Percentiles rank a stretch among this genome's conserved stretches.
These are phyloP conservation scores for Agapornis canus DNA, from an alignment of 2,797 vertebrate genomes.

Conservation along the genomic window DNA sequence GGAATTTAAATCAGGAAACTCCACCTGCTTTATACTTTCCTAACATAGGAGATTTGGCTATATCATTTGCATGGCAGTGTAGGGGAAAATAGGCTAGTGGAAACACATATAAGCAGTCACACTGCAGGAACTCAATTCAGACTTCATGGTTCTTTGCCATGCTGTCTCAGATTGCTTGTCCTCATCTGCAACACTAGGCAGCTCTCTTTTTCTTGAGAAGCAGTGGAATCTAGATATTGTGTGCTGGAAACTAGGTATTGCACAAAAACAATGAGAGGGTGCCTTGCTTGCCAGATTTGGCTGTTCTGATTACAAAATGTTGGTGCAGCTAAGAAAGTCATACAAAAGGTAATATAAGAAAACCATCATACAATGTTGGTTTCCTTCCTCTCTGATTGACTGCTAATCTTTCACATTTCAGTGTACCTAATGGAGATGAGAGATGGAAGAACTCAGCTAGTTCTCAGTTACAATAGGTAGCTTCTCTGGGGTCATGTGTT, in stretches of 20 bases:
- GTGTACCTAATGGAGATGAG: conserved; percentile 4
- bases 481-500: background rate
- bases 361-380: background rate
- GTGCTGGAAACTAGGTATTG: background rate
- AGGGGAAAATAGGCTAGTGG: background rate
- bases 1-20: conserved; percentile 21
- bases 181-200: background rate
- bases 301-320: background rate
- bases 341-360: background rate
- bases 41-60: background rate
- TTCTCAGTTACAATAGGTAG: background rate
- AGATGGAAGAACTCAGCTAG: background rate
- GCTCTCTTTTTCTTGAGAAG: background rate
- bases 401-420: conserved; percentile 34
- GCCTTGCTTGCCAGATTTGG: background rate
- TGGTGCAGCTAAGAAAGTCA: fast-evolving
- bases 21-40: conserved; percentile 1
- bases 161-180: background rate
- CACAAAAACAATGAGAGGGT: background rate
- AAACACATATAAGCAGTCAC: background rate
- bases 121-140: background rate
- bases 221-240: background rate
- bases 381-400: background rate
- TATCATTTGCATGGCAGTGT: background rate
- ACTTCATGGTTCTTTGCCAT: background rate